Evolutionary conservation across 2,113 vertebrate genomes (phyloP), one percentile per base, ranked within the genome.

Genomic region (Gulo gulo): DNA sequence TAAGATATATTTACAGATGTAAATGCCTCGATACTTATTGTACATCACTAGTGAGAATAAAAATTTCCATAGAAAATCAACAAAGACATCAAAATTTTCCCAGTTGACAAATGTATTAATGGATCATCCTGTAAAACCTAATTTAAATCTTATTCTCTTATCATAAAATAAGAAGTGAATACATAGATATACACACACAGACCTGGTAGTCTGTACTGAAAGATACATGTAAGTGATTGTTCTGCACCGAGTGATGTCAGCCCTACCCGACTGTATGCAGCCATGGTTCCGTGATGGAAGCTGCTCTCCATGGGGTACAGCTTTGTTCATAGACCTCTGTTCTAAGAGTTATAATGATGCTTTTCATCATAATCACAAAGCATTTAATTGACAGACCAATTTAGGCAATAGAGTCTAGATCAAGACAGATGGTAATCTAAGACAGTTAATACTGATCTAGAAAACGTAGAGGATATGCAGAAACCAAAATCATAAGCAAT

Each of bases 341-440:
- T 82, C 94, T 88, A 94, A 71, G 76, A 65, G 80, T 91, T 85
- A 94, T 50, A 94, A 88, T 31, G 84, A 96, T 79, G 95, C 78
- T 92, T 91, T 97, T 89, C 84, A 90, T 96, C 80, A 94, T 59
- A 57, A 94, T 87, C 92, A 84, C 90, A 96, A 97, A 96, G 67
- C 79, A 90, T 84, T 96, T 98, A 98, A 96, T 90, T 97, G 92
- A 90, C 39, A 21, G 71, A 90, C 76, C 94, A 98, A 95, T 96
- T 95, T 97, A 91, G 89, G 81, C 90, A 97, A 85, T 69, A 59
- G 76, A 96, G 79, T 94, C 57, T 87, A 71, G 50, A 87, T 92
- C 79, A 92, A 96, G 92, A 81, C 86, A 97, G 69, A 96, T 95
- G 12, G 12, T 95, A 87, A 96, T 96, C 92, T 95, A 81, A 94